A percentile compares a stretch with the other conserved stretches of the same genome.
These are phyloP conservation scores for Parapristionchus giblindavisi DNA, from an alignment of 2,888 invertebrate genomes.

Conservation along the genomic window DNA sequence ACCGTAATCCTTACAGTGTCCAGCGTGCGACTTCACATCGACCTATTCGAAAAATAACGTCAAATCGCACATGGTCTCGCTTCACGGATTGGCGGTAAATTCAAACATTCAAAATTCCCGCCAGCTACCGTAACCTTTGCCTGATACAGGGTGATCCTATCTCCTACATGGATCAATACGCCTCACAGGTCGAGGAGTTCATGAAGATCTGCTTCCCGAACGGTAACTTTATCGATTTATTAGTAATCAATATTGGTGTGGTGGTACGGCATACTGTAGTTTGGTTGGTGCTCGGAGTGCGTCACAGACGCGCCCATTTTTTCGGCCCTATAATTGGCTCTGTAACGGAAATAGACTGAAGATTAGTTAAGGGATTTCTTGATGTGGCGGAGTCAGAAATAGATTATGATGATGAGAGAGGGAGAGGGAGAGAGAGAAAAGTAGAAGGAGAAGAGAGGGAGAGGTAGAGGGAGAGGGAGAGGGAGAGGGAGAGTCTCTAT, in stretches of 20 bases:
- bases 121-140: background rate
- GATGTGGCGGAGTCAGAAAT: too few relatives aligned
- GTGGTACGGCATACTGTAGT: background rate
- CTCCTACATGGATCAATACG: conserved; percentile 68
- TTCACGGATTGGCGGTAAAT: conserved; percentile 65
- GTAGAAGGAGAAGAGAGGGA: too few relatives aligned
- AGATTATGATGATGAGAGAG: too few relatives aligned
- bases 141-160: conserved; percentile 61
- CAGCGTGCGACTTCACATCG: conserved; percentile 68
- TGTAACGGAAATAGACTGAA: too few relatives aligned
- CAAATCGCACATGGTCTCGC: conserved; percentile 69
- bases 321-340: too few relatives aligned
- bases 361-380: too few relatives aligned
- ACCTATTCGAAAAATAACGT: conserved; percentile 69
- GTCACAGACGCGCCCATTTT: too few relatives aligned
- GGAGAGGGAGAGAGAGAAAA: too few relatives aligned
- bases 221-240: conserved; percentile 40
- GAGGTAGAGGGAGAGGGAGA: too few relatives aligned
- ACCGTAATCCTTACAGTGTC: conserved; percentile 48
- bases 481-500: too few relatives aligned
- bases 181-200: conserved; percentile 68
- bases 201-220: conserved; percentile 69
- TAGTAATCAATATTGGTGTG: background rate
- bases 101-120: background rate
- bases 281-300: too few relatives aligned